Base-by-base conservation (phyloP, 2,113 vertebrate species). In the Cololabis saira region DNA sequence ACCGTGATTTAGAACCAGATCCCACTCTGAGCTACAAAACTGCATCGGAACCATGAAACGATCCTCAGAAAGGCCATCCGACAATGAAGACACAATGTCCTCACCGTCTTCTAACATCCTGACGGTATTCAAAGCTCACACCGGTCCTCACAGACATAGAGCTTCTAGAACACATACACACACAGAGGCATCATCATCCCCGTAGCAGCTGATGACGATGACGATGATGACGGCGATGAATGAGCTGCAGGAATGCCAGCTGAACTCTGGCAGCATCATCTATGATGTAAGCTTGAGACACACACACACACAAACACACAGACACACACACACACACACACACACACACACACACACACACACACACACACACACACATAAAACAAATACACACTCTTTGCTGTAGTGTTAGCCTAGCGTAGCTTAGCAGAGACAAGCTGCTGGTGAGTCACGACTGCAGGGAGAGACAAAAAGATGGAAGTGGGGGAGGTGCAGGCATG, bases 401-500 rank as follows among this genome's bases (percentile, higher is more conserved):
- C 6, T 21, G 19, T 19, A 13, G 5, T 24, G 16, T 69, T 55
- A 52, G 61, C 40, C 16, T 63, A 64, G 27, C 19, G 4, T 69
- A 64, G 44, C 44, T 12, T 71, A 61, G 58, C 59, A 69, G 53
- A 61, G 48, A 60, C 8, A 0, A 33, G n/a, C 56, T 62, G 33
- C 3, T 45, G 53, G 33, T 66, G 73, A 70, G 41, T 76, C 78
- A 73, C 3, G 11, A 67, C 62, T 55, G 49, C 52, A 21, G 50
- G 1, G 22, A 24, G 18, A 41, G 33, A 37, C 14, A 7, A 12
- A 47, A 30, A 16, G 12, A 48, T 59, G 58, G 57, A n/a, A 48
- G 40, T 17, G 15, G 64, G 33, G 56, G 33, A 10, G 14, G 70
- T 55, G 61, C 8, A 2, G 12, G 1, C n/a, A 21, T 30, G 40